Evolutionary conservation across 2,113 vertebrate genomes (phyloP), one percentile per base, ranked within the genome.

Genomic region (Dinomys branickii): DNA sequence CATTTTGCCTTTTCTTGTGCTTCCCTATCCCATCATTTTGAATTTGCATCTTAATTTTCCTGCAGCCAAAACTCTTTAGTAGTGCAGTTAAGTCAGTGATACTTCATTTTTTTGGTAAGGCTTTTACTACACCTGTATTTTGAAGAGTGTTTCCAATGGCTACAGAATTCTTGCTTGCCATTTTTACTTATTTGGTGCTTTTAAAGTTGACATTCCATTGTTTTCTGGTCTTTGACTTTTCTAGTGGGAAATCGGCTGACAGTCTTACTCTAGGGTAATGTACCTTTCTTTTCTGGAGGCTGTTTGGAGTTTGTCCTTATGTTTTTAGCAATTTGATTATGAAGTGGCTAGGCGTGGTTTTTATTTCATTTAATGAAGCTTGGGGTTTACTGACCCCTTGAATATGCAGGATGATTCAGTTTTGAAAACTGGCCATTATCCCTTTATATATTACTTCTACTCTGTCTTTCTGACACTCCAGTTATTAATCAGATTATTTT

Each of bases 91-190:
- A 88, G 16, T 86, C 38, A 71, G 58, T 24, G 41, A 30, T 67
- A 11, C 3, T 19, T 95, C 47, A 9, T 50, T 50, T 44, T 90
- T 61, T 50, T 88, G 82, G 71, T 82, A 85, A 93, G 28, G 7
- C 77, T 69, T 88, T 93, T 77, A 28, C 85, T 77, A 19, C 9
- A 47, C 16, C 16, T 93, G 67, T 7, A 50, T 88, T 91, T 93
- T 82, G 16, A 88, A 91, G 78, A 35, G 4, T 88, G 26, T 88
- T 93, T 94, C 91, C 58, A 67, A 50, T 86, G 59, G 59, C 61
- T 73, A 52, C 8, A 58, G 75, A 75, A 86, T 87, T 87, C 63
- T 88, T 19, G 19, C 22, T 82, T 93, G 77, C 71, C 22, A 28
- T 2, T 78, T 94, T 87, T 41, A 63, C 89, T 91, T 52, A 63